These are phyloP conservation scores for Aviceda subcristata DNA, from an alignment of 2,113 vertebrate species.

Conservation along the genomic window DNA sequence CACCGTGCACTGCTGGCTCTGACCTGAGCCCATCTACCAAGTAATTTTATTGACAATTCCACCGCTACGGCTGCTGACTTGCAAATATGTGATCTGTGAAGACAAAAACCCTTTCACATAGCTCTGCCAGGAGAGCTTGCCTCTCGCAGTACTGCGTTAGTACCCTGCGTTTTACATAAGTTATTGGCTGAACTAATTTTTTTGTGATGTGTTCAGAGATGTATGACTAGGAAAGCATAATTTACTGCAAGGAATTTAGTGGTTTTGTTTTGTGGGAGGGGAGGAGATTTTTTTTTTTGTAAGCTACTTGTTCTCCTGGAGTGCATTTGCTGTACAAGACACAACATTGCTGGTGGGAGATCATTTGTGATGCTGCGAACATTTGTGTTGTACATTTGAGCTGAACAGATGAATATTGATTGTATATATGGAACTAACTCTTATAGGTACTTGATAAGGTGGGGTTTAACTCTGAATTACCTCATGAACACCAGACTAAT, in stretches of 20 bases:
- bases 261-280: neutral
- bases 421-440: neutral
- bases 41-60: neutral
- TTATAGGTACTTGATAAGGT: neutral
- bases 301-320: neutral
- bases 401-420: neutral
- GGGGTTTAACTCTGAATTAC: neutral
- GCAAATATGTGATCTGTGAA: neutral
- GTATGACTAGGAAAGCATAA: neutral
- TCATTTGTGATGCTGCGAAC: neutral
- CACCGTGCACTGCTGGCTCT: neutral
- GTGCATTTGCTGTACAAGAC: neutral
- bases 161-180: neutral
- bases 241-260: neutral
- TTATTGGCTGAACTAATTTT: neutral
- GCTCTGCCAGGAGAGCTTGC: neutral
- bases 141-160: neutral
- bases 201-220: neutral
- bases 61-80: neutral
- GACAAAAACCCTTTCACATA: neutral
- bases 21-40: neutral
- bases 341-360: neutral
- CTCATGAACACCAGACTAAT: neutral
- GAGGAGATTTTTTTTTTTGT: neutral
- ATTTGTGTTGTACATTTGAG: neutral